A percentile compares a stretch with the other conserved stretches of the same genome.
Conservation (phyloP, 2,888 invertebrate genomes). For the Lasioglossum lativentre region DNA sequence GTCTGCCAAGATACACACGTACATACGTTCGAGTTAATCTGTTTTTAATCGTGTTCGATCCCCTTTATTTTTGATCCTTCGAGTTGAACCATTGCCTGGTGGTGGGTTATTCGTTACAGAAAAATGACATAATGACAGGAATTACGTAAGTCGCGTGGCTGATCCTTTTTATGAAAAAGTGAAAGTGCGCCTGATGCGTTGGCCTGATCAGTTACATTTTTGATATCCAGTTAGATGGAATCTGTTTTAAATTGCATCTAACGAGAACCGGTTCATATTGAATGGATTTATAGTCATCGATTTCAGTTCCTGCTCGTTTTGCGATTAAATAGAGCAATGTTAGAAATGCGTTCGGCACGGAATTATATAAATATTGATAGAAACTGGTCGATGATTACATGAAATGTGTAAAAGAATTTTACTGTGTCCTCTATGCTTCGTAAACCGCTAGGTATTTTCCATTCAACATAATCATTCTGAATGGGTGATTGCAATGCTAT, state of each 20-base stretch:
- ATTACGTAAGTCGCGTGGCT: neutral
- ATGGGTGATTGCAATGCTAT: neutral
- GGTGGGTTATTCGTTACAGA: neutral
- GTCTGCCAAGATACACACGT: neutral
- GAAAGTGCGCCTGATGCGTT: neutral
- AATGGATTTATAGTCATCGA: neutral
- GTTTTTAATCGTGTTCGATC: neutral
- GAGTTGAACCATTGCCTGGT: neutral
- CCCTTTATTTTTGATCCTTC: neutral
- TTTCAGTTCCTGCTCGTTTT: conserved; percentile 1
- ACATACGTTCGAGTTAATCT: neutral
- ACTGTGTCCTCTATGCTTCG: neutral
- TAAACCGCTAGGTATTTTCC: neutral
- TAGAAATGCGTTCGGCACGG: neutral
- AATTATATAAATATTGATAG: neutral
- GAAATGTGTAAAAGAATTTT: neutral
- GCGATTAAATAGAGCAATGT: conserved; percentile 2
- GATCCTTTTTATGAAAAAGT: neutral
- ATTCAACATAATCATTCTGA: neutral
- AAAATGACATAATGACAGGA: neutral
- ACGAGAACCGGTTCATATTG: conserved; percentile 8
- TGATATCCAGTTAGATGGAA: neutral
- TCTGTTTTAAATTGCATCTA: conserved; percentile 1
- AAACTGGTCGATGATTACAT: neutral
- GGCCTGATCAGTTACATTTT: neutral